A percentile compares a stretch with the other conserved stretches of the same genome.
These are phyloP conservation scores for Phortica magna DNA, from an alignment of 2,888 invertebrate genomes.

Conservation along the genomic window DNA sequence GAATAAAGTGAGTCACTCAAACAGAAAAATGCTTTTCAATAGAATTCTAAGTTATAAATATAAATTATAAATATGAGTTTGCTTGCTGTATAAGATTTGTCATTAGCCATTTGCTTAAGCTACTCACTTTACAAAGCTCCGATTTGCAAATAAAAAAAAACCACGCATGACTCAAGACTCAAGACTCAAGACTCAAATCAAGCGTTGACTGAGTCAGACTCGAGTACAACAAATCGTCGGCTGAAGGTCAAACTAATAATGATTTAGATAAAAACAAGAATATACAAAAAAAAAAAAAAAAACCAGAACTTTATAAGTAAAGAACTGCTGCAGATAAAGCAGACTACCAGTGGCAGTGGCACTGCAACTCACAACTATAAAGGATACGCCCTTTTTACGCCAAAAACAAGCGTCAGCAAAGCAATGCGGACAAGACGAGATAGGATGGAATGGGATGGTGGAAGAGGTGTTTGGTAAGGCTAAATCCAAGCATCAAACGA, in stretches of 20 bases:
- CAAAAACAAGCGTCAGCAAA: slow-evolving; percentile 43
- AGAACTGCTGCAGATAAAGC: background rate
- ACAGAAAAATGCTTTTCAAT: no score
- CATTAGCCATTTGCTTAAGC: no score
- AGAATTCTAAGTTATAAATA: no score
- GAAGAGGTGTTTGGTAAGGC: slow-evolving; percentile 32
- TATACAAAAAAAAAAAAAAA: background rate
- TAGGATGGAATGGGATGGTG: background rate
- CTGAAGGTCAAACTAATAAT: slow-evolving; percentile 74
- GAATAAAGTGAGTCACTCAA: no score
- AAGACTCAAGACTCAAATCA: no score
- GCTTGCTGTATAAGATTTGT: no score
- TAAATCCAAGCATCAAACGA: slow-evolving; percentile 13
- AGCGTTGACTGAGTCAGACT: background rate
- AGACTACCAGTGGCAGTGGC: slow-evolving; percentile 11
- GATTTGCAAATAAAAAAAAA: background rate
- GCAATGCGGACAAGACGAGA: slow-evolving; percentile 36
- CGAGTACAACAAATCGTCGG: slow-evolving; percentile 47
- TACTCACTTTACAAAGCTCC: no score
- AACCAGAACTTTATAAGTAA: background rate
- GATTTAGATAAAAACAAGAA: slow-evolving; percentile 64
- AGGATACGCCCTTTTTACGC: slow-evolving; percentile 71
- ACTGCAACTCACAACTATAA: slow-evolving; percentile 55
- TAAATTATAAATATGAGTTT: no score
- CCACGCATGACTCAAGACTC: background rate